phyloP scores from a whole-genome alignment of 2,113 vertebrate genomes.

The Sander lucioperca region DNA sequence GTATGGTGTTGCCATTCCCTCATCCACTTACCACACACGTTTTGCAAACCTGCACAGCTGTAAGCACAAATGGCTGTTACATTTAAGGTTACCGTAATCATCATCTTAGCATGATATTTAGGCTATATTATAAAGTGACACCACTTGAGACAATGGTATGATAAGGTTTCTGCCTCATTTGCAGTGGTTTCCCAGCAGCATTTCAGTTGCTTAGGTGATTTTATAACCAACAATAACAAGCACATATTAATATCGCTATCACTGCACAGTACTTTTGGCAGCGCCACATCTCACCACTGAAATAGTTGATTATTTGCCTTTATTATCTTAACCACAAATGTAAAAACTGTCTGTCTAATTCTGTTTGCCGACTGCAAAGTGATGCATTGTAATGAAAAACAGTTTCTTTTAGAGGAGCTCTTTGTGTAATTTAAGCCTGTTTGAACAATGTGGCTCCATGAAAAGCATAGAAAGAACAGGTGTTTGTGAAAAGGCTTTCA shows the following conservation, averaged over 20 bases:
- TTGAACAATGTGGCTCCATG: conserved; percentile 28
- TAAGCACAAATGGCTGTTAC: too few species aligned
- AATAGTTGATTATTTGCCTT: not conserved
- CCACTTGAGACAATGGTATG: not conserved
- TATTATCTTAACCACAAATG: conserved; percentile 3
- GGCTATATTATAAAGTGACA: not conserved
- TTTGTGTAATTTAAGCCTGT: conserved; percentile 5
- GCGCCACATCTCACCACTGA: not conserved
- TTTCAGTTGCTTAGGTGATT: not conserved
- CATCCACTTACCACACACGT: not conserved
- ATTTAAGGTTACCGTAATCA: not conserved
- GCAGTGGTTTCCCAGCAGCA: not conserved
- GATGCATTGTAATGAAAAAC: conserved; percentile 1
- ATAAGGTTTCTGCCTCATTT: not conserved
- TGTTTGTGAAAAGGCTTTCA: conserved; percentile 20
- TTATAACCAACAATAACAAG: not conserved
- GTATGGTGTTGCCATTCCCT: not conserved
- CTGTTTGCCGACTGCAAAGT: conserved; percentile 15
- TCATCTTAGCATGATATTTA: not conserved
- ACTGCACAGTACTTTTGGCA: not conserved
- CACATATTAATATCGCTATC: conserved; percentile 5
- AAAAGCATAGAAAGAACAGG: conserved; percentile 22
- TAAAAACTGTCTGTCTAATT: not conserved
- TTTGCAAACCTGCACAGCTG: not conserved
- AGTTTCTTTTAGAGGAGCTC: not conserved